Evolutionary conservation across 2,797 vertebrate genomes (phyloP).

Genomic region (Gallinago stenura): DNA sequence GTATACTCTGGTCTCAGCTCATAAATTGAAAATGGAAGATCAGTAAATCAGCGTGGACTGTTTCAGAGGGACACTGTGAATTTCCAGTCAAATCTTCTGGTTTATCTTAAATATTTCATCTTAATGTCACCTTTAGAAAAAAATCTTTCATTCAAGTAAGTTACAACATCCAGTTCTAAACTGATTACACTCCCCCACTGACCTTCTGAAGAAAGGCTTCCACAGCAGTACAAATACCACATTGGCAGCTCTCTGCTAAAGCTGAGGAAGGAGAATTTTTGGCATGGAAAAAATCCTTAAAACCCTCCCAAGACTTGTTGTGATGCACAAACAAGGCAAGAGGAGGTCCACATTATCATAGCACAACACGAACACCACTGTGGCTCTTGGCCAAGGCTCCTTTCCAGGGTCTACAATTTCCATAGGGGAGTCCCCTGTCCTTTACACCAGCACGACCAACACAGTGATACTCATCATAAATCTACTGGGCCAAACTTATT

Average conservation of each 20-base stretch:
- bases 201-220: conserved; percentile 74
- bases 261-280: conserved; percentile 12
- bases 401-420: background rate
- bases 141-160: conserved; percentile 82
- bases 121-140: conserved; percentile 86
- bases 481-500: background rate
- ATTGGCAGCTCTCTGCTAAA: conserved; percentile 1
- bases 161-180: conserved; percentile 81
- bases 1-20: conserved; percentile 84
- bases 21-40: conserved; percentile 87
- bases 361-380: background rate
- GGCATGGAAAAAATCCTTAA: background rate
- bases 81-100: conserved; percentile 85
- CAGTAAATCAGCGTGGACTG: conserved; percentile 84
- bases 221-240: conserved; percentile 1
- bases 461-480: background rate
- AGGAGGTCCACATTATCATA: background rate
- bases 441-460: background rate
- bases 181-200: conserved; percentile 76
- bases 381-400: background rate
- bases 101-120: conserved; percentile 89
- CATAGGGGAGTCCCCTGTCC: fast-evolving
- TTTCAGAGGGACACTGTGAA: conserved; percentile 84
- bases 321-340: background rate
- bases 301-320: background rate